A percentile compares a stretch with the other conserved stretches of the same genome.
These are phyloP conservation scores for Nasua narica DNA, from an alignment of 2,797 vertebrate genomes.

Conservation along the genomic window DNA sequence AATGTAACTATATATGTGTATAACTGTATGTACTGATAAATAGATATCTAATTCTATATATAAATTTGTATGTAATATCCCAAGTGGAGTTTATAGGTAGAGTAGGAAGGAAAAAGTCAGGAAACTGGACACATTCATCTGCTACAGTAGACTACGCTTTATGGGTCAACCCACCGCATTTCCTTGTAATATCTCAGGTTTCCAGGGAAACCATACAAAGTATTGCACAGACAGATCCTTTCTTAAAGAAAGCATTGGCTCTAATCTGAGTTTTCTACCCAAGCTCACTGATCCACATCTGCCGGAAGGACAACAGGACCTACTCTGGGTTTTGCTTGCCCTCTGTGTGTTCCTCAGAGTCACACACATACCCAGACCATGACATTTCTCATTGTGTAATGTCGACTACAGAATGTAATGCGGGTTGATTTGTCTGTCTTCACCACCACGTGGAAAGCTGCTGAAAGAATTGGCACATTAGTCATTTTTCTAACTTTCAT, in stretches of 20 bases:
- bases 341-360: not conserved
- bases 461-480: not conserved
- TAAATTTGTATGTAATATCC: not conserved
- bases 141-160: not conserved
- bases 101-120: not conserved
- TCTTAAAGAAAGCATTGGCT: not conserved
- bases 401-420: not conserved
- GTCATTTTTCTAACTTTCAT: not conserved
- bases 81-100: not conserved
- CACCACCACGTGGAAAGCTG: not conserved
- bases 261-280: not conserved
- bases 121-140: not conserved
- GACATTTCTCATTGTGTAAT: not conserved
- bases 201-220: not conserved
- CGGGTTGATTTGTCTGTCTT: not conserved
- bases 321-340: accelerated
- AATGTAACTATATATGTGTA: not conserved
- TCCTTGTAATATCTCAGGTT: not conserved
- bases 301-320: too few species aligned
- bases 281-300: not conserved
- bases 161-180: not conserved
- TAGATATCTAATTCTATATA: not conserved
- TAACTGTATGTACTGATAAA: not conserved
- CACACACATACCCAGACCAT: accelerated
- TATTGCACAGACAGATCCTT: not conserved